These are phyloP conservation scores for Lacerta agilis DNA, from an alignment of 2,797 vertebrate species.

Conservation along the genomic window DNA sequence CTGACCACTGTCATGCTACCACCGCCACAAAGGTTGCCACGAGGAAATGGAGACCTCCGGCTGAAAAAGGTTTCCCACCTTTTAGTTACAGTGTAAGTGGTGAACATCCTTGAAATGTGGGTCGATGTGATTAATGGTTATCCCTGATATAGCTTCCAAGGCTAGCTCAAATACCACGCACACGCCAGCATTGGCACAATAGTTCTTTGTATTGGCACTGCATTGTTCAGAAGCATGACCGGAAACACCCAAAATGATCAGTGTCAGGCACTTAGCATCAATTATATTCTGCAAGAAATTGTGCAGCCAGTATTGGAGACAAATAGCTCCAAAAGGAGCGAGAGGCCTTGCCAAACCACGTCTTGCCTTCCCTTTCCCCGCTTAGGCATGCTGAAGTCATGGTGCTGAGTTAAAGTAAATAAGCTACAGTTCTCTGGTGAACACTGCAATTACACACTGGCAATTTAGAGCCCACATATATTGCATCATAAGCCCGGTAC, in stretches of 20 bases:
- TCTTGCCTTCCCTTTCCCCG: background rate
- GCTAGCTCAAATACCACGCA: background rate
- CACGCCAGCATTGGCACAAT: background rate
- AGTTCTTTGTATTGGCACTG: background rate
- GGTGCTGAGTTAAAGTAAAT: slow-evolving; percentile 12
- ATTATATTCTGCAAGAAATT: background rate
- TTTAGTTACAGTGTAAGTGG: background rate
- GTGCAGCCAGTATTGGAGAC: background rate
- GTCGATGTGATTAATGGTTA: background rate
- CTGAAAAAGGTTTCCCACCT: no score
- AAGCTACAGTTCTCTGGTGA: slow-evolving; percentile 10
- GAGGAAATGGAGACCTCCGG: no score
- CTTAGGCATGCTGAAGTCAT: slow-evolving; percentile 6
- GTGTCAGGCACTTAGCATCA: background rate
- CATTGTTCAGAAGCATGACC: background rate
- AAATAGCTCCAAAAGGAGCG: background rate
- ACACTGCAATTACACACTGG: slow-evolving; percentile 30
- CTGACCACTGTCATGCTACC: no score
- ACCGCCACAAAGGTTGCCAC: no score
- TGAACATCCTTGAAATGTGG: background rate
- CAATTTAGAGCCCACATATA: slow-evolving; percentile 21
- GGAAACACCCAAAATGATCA: background rate
- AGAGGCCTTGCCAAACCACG: background rate
- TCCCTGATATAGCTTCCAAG: background rate
- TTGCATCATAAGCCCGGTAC: slow-evolving; percentile 5